These are phyloP conservation scores for Mesorhabditis sp. DNA, from an alignment of 2,888 invertebrate genomes.

Conservation along the genomic window DNA sequence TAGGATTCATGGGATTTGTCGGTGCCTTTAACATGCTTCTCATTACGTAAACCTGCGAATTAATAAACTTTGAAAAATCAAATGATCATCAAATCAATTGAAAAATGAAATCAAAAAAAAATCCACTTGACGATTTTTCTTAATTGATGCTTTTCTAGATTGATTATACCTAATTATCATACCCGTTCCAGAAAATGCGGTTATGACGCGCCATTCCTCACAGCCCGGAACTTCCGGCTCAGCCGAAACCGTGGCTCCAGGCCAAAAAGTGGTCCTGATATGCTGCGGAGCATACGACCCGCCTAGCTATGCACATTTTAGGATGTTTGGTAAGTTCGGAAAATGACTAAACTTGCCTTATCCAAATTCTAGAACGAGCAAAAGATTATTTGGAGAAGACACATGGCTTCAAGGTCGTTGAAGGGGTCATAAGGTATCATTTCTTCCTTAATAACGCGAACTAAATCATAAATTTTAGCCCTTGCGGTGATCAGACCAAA, in stretches of 20 bases:
- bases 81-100: too few relatives aligned
- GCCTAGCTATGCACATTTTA: constrained; percentile 6
- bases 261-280: background rate
- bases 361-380: constrained; percentile 7
- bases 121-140: too few relatives aligned
- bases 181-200: too few relatives aligned
- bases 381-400: constrained; percentile 8
- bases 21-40: too few relatives aligned
- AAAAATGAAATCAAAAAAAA: too few relatives aligned
- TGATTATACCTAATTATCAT: too few relatives aligned
- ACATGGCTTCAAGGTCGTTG: constrained; percentile 3
- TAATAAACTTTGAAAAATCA: too few relatives aligned
- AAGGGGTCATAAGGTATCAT: constrained; percentile 7
- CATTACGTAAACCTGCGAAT: too few relatives aligned
- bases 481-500: background rate
- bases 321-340: background rate
- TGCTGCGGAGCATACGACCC: constrained; percentile 6
- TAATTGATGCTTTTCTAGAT: too few relatives aligned
- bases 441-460: background rate
- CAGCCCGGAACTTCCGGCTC: too few relatives aligned
- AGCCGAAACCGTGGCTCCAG: background rate
- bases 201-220: too few relatives aligned
- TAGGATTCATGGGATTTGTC: too few relatives aligned
- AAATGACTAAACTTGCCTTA: background rate
- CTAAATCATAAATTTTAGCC: background rate